Conservation (phyloP, 2,797 vertebrate species). For the Tiaroga cobitis region DNA sequence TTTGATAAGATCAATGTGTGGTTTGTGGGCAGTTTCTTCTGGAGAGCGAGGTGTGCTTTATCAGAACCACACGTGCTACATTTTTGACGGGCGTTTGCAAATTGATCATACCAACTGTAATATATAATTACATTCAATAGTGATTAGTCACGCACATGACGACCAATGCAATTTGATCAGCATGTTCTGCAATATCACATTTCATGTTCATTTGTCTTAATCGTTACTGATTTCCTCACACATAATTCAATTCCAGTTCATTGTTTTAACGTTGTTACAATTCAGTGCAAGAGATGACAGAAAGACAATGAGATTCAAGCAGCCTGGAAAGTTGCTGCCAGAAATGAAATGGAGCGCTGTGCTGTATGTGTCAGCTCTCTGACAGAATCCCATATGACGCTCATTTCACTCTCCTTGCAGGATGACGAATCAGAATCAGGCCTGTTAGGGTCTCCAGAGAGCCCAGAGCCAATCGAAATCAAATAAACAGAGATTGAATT, state of each 20-base stretch:
- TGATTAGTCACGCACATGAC: not conserved
- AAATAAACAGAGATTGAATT: constrained; percentile 45
- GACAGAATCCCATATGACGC: constrained; percentile 30
- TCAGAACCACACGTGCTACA: not conserved
- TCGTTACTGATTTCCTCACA: not conserved
- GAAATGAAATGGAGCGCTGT: constrained; percentile 46
- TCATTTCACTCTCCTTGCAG: constrained; percentile 16
- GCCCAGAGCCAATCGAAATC: constrained; percentile 44
- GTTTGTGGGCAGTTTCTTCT: constrained; percentile 35
- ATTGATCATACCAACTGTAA: not conserved
- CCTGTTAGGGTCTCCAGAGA: constrained; percentile 15
- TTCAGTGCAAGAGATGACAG: constrained; percentile 37
- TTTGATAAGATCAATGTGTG: constrained; percentile 47
- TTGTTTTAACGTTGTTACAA: not conserved
- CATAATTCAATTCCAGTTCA: constrained; percentile 5
- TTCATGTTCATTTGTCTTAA: constrained; percentile 21
- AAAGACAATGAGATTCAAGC: constrained; percentile 30
- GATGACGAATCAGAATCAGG: constrained; percentile 14
- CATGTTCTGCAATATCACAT: not conserved
- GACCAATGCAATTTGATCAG: constrained; percentile 12
- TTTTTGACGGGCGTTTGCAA: not conserved
- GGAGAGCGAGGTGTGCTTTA: not conserved
- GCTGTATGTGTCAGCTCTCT: constrained; percentile 45
- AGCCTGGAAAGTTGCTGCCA: constrained; percentile 47
- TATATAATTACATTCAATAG: constrained; percentile 6